Evolutionary conservation across 2,888 invertebrate species (phyloP).

Genomic region (Dasypogon diadema): DNA sequence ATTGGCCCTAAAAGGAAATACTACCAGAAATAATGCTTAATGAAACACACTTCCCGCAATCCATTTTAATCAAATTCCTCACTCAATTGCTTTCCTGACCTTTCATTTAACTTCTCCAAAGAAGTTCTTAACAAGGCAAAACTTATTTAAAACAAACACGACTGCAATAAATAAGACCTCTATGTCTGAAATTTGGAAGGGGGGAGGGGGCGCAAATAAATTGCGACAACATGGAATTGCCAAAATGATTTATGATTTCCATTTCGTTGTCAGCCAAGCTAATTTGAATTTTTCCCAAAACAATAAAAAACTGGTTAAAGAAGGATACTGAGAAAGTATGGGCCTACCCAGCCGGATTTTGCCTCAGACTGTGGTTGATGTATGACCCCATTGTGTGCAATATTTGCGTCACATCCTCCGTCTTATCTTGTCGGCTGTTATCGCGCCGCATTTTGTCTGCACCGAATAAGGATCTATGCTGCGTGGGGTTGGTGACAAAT

Average conservation of each 20-base stretch:
- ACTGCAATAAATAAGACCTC: neutral
- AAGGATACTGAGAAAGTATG: neutral
- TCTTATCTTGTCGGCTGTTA: slow-evolving; percentile 40
- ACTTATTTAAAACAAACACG: neutral
- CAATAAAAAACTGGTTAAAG: slow-evolving; percentile 36
- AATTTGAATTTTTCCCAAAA: slow-evolving; percentile 49
- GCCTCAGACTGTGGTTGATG: slow-evolving; percentile 34
- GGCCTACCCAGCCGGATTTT: neutral
- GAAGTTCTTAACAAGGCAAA: slow-evolving; percentile 7
- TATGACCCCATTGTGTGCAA: slow-evolving; percentile 49
- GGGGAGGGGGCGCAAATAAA: slow-evolving; percentile 28
- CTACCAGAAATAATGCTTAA: neutral
- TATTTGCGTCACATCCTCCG: slow-evolving; percentile 23
- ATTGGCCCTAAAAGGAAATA: neutral
- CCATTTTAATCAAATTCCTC: neutral
- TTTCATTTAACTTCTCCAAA: slow-evolving; percentile 9
- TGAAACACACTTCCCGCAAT: too few relatives aligned
- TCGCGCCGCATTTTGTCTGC: slow-evolving; percentile 14
- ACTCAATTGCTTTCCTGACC: slow-evolving; percentile 38
- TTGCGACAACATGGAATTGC: slow-evolving; percentile 50
- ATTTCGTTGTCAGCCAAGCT: slow-evolving; percentile 43
- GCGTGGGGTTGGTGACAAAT: slow-evolving; percentile 46
- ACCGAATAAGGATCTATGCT: slow-evolving; percentile 2
- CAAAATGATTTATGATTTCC: slow-evolving; percentile 50
- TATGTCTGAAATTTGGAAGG: neutral